A percentile compares a stretch with the other conserved stretches of the same genome.
These are phyloP conservation scores for Aricia agestis DNA, from an alignment of 1,140 invertebrate genomes.

Conservation along the genomic window DNA sequence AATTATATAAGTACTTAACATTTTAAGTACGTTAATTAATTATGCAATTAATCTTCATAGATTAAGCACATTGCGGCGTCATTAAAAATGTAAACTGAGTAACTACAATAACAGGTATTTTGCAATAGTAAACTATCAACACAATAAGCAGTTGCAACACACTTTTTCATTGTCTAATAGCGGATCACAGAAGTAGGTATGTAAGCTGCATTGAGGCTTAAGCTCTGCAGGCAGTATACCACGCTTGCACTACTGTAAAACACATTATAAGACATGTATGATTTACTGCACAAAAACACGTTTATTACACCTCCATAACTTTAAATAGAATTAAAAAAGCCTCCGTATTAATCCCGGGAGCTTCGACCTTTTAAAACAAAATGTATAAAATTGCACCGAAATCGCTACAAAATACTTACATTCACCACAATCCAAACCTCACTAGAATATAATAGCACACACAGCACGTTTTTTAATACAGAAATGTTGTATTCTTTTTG, in stretches of 20 bases:
- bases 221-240: too few relatives aligned
- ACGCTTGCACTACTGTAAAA: neutral
- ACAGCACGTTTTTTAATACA: conserved; percentile 64
- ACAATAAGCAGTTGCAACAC: neutral
- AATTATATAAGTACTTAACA: too few relatives aligned
- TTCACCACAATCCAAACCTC: conserved; percentile 53
- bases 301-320: neutral
- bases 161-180: neutral
- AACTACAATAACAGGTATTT: neutral
- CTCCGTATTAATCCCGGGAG: conserved; percentile 12
- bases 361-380: conserved; percentile 19
- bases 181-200: neutral
- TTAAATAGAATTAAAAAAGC: conserved; percentile 20
- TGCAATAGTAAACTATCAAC: neutral
- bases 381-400: neutral
- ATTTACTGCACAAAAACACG: neutral
- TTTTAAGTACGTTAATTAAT: neutral
- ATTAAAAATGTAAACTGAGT: neutral
- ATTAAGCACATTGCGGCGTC: neutral
- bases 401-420: conserved; percentile 47
- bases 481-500: conserved; percentile 50
- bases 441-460: conserved; percentile 41
- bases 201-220: neutral
- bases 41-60: neutral
- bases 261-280: neutral